Conservation (phyloP, 2,888 invertebrate species). For the Tinea trinotella region DNA sequence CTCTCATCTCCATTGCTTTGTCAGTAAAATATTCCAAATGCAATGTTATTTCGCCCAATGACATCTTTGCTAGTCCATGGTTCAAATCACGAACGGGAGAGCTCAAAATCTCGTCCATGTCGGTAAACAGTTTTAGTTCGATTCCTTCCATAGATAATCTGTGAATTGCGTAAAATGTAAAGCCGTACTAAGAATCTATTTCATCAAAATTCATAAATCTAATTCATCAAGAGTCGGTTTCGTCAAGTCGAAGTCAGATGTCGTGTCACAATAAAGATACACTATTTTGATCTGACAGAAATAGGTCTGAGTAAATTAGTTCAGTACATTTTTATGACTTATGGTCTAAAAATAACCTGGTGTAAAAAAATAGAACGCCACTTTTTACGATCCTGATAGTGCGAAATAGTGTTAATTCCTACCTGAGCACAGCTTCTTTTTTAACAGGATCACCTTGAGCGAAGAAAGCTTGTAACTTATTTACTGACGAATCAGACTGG, state of each 20-base stretch:
- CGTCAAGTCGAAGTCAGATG: too few species aligned
- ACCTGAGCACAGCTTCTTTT: conserved; percentile 71
- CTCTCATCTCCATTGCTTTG: conserved; percentile 77
- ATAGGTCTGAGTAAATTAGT: too few species aligned
- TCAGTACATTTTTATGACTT: too few species aligned
- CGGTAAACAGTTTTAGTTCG: conserved; percentile 79
- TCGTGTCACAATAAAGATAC: too few species aligned
- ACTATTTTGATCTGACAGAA: too few species aligned
- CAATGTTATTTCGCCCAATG: conserved; percentile 77
- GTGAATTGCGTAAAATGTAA: conserved; percentile 20
- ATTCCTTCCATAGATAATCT: conserved; percentile 79
- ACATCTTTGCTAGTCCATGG: conserved; percentile 79
- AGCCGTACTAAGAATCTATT: conserved; percentile 28
- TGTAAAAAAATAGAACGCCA: too few species aligned
- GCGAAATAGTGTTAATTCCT: conserved; percentile 21
- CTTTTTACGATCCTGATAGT: too few species aligned
- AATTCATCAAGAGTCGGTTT: too few species aligned
- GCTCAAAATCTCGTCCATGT: conserved; percentile 81
- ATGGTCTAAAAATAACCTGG: too few species aligned
- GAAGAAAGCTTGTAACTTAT: conserved; percentile 81
- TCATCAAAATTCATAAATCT: neutral
- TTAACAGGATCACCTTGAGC: conserved; percentile 77
- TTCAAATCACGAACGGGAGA: conserved; percentile 81
- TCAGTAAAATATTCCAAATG: conserved; percentile 78
- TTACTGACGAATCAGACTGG: conserved; percentile 69